Conservation (phyloP, 2,113 vertebrate genomes). For the Pelecanoides urinatrix region DNA sequence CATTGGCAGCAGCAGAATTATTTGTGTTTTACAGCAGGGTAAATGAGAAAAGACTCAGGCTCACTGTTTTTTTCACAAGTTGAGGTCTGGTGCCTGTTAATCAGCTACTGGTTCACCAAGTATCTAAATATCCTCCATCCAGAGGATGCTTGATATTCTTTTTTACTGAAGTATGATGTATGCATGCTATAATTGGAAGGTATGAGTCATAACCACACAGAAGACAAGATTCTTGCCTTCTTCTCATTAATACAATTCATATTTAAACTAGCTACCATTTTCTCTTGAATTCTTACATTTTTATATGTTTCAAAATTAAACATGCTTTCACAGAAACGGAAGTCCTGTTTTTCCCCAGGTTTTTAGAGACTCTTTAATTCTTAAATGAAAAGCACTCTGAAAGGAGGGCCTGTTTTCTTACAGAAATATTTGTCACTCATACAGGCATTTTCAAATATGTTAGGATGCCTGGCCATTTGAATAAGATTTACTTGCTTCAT, state of each 20-base stretch:
- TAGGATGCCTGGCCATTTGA: not conserved
- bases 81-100: not conserved
- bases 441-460: not conserved
- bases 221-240: slow-evolving; percentile 31
- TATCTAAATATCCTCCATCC: not conserved
- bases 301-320: slow-evolving; percentile 28
- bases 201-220: slow-evolving; percentile 58
- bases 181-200: slow-evolving; percentile 36
- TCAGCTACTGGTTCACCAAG: not conserved
- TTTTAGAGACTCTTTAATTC: not conserved
- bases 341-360: not conserved
- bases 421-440: not conserved
- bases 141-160: not conserved
- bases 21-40: not conserved
- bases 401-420: not conserved
- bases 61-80: not conserved
- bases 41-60: not conserved
- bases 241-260: slow-evolving; percentile 58
- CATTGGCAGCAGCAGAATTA: not conserved
- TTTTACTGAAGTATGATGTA: slow-evolving; percentile 2
- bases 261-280: slow-evolving; percentile 56
- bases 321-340: slow-evolving; percentile 13
- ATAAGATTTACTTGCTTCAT: not conserved
- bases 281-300: not conserved
- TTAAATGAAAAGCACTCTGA: not conserved